Conservation (phyloP, 2,113 vertebrate genomes). For the Boulengeromyrus knoepffleri region DNA sequence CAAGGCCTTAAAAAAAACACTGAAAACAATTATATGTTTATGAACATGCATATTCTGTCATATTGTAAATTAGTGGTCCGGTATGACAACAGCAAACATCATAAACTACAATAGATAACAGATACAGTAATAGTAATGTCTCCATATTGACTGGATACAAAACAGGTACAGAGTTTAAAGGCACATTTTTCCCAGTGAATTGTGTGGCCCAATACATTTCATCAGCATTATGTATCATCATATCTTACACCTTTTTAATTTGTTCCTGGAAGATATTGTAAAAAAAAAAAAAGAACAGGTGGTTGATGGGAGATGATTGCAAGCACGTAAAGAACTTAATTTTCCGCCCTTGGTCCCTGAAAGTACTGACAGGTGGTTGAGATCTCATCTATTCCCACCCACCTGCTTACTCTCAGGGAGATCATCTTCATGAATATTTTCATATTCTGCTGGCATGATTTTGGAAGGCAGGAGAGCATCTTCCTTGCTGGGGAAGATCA, state of each 20-base stretch:
- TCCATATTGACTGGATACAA: neutral
- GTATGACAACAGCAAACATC: neutral
- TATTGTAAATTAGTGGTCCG: neutral
- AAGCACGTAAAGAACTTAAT: slow-evolving; percentile 4
- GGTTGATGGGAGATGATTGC: slow-evolving; percentile 19
- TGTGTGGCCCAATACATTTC: neutral
- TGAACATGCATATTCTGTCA: neutral
- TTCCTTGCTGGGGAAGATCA: slow-evolving; percentile 38
- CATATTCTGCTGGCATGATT: slow-evolving; percentile 47
- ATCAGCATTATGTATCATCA: neutral
- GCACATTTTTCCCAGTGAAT: neutral
- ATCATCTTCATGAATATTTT: slow-evolving; percentile 52
- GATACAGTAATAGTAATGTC: neutral
- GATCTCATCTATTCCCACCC: slow-evolving; percentile 35
- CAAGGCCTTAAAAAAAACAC: neutral
- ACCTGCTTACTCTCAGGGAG: slow-evolving; percentile 34
- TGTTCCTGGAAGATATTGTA: slow-evolving; percentile 26
- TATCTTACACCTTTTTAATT: slow-evolving; percentile 7
- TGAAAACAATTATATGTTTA: neutral
- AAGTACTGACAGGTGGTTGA: slow-evolving; percentile 47
- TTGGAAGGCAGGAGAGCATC: slow-evolving; percentile 40
- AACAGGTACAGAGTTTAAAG: neutral
- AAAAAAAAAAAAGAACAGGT: slow-evolving; percentile 22
- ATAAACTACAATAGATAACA: neutral
- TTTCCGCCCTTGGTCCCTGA: slow-evolving; percentile 26